Conservation (phyloP, 2,113 vertebrate genomes). For the Cepphus grylle region DNA sequence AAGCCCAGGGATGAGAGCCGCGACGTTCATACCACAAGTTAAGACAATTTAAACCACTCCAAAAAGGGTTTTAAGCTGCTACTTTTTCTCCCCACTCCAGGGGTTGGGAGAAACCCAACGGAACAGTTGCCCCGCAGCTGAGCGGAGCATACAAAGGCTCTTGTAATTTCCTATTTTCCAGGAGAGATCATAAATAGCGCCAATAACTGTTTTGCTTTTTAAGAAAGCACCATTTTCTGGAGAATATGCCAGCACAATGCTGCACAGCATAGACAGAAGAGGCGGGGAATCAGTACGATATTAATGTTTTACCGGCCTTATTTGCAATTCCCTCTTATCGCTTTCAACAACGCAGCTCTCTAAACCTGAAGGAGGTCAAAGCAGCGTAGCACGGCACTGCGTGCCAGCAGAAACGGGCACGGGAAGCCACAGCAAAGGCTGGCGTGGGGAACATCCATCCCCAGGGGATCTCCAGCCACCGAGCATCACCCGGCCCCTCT, state of each 20-base stretch:
- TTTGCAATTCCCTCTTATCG: background rate
- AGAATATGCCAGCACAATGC: background rate
- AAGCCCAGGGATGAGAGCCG: background rate
- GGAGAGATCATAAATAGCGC: background rate
- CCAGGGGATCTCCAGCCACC: background rate
- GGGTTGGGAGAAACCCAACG: background rate
- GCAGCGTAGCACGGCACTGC: background rate
- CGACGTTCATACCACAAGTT: background rate
- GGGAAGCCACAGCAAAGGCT: background rate
- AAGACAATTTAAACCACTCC: background rate
- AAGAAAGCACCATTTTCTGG: background rate
- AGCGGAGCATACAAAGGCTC: background rate
- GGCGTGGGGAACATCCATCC: rapidly evolving
- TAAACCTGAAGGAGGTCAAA: background rate
- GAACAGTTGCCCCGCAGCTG: background rate
- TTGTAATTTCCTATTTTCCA: background rate
- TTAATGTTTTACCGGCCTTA: background rate
- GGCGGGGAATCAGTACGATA: background rate
- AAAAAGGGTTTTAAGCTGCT: background rate
- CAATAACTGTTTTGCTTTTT: background rate
- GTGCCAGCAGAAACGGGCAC: background rate
- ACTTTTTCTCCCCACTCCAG: background rate
- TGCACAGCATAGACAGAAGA: background rate
- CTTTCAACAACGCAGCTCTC: background rate
- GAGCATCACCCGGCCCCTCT: background rate